These are phyloP conservation scores for Plotosus lineatus DNA, from an alignment of 2,113 vertebrate genomes.

Conservation along the genomic window DNA sequence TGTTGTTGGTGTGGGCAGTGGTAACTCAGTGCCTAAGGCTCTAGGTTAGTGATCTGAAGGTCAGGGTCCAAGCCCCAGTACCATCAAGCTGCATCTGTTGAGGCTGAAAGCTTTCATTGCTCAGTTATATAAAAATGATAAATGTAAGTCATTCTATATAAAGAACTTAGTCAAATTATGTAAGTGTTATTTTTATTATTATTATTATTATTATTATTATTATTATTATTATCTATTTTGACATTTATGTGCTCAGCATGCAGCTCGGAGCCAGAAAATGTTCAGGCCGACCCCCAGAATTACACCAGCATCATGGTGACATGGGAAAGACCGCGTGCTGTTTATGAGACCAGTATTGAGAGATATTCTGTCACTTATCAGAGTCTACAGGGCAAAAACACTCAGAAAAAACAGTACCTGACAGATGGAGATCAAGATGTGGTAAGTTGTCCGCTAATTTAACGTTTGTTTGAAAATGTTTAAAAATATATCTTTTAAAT, in stretches of 20 bases:
- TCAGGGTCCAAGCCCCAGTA: too few species aligned
- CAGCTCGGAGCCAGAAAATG: conserved; percentile 93
- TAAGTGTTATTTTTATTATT: too few species aligned
- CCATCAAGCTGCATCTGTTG: too few species aligned
- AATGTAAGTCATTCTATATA: too few species aligned
- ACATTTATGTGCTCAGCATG: conserved; percentile 77
- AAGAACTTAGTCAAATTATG: too few species aligned
- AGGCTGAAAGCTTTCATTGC: too few species aligned
- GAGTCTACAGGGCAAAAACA: conserved; percentile 70
- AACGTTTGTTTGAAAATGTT: too few species aligned
- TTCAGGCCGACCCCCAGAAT: conserved; percentile 85
- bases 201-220: neutral
- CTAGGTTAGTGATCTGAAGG: too few species aligned
- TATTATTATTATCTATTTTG: neutral
- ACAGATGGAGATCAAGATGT: conserved; percentile 98
- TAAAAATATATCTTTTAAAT: too few species aligned
- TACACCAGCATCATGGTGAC: conserved; percentile 91
- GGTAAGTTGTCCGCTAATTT: conserved; percentile 68
- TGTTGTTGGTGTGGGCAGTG: too few species aligned
- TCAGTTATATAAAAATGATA: too few species aligned
- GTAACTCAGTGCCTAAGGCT: too few species aligned
- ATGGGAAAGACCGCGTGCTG: conserved; percentile 91
- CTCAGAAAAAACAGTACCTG: conserved; percentile 74
- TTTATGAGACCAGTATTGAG: conserved; percentile 89
- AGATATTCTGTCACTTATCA: conserved; percentile 88